Evolutionary conservation across 2,888 invertebrate genomes (phyloP).

Genomic region (Cepaea hortensis): DNA sequence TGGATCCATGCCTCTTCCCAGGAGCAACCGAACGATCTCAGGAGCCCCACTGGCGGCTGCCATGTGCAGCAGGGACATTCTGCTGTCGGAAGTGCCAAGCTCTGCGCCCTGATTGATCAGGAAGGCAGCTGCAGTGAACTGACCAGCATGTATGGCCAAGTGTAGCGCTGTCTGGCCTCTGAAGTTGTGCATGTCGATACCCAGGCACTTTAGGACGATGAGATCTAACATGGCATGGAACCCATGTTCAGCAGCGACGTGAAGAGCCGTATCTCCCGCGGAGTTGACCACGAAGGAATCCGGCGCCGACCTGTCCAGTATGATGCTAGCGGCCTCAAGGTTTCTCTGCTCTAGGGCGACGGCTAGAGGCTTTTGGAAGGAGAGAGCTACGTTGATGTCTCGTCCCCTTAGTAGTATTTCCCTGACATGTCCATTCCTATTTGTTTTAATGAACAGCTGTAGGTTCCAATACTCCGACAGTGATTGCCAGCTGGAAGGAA

Average conservation of each 20-base stretch:
- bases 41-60: conserved; percentile 52
- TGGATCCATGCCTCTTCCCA: conserved; percentile 32
- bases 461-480: conserved; percentile 27
- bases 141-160: conserved; percentile 45
- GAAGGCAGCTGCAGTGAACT: conserved; percentile 34
- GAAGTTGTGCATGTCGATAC: conserved; percentile 45
- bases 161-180: conserved; percentile 46
- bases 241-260: conserved; percentile 45
- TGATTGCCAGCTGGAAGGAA: conserved; percentile 6
- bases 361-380: conserved; percentile 42
- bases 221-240: conserved; percentile 28
- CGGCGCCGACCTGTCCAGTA: conserved; percentile 17
- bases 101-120: conserved; percentile 43
- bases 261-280: conserved; percentile 47
- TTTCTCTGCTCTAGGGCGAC: conserved; percentile 43
- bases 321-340: conserved; percentile 24
- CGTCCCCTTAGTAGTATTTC: conserved; percentile 37
- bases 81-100: background rate
- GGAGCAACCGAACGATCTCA: conserved; percentile 31
- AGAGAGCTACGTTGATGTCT: conserved; percentile 44
- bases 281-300: conserved; percentile 3
- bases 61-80: conserved; percentile 50
- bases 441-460: conserved; percentile 49
- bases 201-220: conserved; percentile 21
- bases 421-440: conserved; percentile 16